A percentile compares a stretch with the other conserved stretches of the same genome.
These are phyloP conservation scores for Tokudaia tokunoshimensis DNA, from an alignment of 2,797 vertebrate species.

Conservation along the genomic window DNA sequence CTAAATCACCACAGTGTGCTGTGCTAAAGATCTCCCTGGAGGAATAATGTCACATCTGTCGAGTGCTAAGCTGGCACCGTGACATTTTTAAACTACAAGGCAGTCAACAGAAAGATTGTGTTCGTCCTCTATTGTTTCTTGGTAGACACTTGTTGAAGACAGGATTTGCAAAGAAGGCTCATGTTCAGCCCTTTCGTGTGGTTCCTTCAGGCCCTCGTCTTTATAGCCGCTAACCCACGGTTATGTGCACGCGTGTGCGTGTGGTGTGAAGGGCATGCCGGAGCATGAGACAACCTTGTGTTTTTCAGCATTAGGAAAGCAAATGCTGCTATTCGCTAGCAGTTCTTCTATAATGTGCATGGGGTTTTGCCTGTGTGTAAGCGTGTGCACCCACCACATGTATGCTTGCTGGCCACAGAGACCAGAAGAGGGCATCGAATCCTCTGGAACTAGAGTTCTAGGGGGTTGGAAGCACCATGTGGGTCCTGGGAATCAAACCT, in stretches of 20 bases:
- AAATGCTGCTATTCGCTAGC: neutral
- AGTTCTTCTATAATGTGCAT: neutral
- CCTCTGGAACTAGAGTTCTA: neutral
- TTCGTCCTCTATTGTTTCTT: neutral
- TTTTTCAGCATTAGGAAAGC: slow-evolving; percentile 16
- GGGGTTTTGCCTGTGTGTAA: no score
- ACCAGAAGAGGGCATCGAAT: neutral
- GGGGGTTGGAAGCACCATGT: neutral
- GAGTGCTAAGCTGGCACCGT: neutral
- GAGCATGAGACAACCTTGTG: neutral
- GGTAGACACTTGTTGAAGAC: neutral
- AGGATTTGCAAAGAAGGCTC: neutral
- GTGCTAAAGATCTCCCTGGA: slow-evolving; percentile 14
- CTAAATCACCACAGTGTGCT: neutral
- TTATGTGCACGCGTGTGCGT: neutral
- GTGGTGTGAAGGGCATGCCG: neutral
- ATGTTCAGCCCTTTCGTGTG: neutral
- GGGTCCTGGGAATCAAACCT: neutral
- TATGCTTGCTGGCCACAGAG: neutral
- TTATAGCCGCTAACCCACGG: neutral
- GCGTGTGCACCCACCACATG: neutral
- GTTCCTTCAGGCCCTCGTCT: neutral
- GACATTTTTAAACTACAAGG: neutral
- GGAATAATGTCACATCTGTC: neutral
- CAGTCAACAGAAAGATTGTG: neutral